A percentile compares a stretch with the other conserved stretches of the same genome.
Conservation (phyloP, 2,888 invertebrate genomes). For the Macrophya alboannulata region DNA sequence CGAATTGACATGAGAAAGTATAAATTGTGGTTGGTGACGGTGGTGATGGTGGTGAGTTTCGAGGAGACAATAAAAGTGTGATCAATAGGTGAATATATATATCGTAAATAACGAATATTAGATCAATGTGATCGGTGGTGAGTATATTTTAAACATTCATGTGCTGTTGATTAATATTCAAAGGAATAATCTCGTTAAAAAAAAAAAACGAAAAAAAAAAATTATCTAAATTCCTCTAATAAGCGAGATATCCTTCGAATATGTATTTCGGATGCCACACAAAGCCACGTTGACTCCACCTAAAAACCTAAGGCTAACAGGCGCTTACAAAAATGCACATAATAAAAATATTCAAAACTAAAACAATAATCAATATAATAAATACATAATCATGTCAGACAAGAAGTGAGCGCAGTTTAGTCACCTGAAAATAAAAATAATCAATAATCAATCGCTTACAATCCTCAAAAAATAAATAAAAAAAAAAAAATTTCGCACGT, state of each 20-base stretch:
- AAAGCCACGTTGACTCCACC: constrained; percentile 69
- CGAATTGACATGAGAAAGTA: background rate
- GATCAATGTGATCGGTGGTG: constrained; percentile 38
- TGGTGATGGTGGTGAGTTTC: background rate
- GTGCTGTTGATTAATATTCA: constrained; percentile 54
- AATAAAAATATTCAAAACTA: constrained; percentile 56
- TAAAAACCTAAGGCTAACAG: constrained; percentile 72
- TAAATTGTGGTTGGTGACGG: background rate
- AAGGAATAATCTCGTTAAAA: constrained; percentile 38
- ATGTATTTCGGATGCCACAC: constrained; percentile 64
- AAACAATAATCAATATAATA: background rate
- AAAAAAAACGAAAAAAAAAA: background rate
- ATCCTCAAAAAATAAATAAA: background rate
- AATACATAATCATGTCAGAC: constrained; percentile 26
- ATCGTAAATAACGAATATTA: constrained; percentile 46
- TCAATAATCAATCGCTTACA: background rate
- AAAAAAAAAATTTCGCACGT: background rate
- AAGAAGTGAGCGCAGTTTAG: constrained; percentile 23
- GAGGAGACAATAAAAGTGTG: constrained; percentile 36
- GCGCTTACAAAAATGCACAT: constrained; percentile 67
- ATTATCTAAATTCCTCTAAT: constrained; percentile 44
- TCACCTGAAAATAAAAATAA: background rate
- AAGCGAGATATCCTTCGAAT: constrained; percentile 58
- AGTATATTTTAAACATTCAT: constrained; percentile 39
- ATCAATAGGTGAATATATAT: constrained; percentile 42